Percentiles rank a stretch among this genome's conserved stretches.
These are phyloP conservation scores for Andinoacara biseriatus DNA, from an alignment of 2,113 vertebrate genomes.

Conservation along the genomic window DNA sequence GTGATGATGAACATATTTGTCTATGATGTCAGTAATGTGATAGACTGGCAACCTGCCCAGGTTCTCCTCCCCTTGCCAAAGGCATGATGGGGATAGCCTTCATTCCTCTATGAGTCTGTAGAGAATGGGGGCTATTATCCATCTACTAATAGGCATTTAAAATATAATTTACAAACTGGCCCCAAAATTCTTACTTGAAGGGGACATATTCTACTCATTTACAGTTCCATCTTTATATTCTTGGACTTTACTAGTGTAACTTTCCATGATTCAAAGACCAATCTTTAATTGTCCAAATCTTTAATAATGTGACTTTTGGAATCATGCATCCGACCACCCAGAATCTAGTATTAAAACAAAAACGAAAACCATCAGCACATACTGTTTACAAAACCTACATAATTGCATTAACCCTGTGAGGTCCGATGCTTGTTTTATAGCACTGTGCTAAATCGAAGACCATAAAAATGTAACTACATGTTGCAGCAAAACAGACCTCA, in stretches of 20 bases:
- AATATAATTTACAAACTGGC: background rate
- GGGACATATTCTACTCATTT: background rate
- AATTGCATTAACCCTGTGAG: background rate
- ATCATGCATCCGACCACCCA: slow-evolving; percentile 62
- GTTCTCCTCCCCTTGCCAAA: background rate
- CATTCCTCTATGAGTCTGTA: background rate
- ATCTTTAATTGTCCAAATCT: too few species aligned
- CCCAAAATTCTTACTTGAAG: background rate
- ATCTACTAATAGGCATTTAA: background rate
- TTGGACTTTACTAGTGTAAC: background rate
- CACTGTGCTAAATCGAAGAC: background rate
- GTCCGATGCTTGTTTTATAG: too few species aligned
- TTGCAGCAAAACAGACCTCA: background rate
- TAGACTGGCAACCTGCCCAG: background rate
- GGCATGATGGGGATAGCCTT: background rate
- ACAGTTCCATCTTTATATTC: background rate
- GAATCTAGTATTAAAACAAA: slow-evolving; percentile 8
- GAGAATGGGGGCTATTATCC: background rate
- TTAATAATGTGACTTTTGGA: too few species aligned
- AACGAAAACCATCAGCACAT: slow-evolving; percentile 11
- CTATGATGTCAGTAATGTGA: background rate
- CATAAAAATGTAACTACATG: background rate
- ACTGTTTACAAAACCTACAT: slow-evolving; percentile 9
- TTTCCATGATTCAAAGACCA: background rate
- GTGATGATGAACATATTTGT: background rate